phyloP scores from a whole-genome alignment of 2,113 vertebrate genomes.

The Oxyruncus cristatus region DNA sequence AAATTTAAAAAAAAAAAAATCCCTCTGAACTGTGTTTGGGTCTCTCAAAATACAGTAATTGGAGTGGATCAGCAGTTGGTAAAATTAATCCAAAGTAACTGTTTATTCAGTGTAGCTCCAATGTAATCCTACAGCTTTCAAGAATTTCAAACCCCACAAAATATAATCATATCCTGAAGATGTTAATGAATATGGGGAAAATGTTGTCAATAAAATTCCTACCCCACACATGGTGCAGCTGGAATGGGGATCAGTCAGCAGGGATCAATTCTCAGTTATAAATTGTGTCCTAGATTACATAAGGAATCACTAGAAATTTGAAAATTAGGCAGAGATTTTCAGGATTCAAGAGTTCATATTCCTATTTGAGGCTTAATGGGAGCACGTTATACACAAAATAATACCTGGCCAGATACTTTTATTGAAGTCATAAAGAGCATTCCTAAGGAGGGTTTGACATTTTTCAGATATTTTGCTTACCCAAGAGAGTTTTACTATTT shows the following conservation, averaged over 20 bases:
- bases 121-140: not conserved
- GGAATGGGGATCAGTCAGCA: not conserved
- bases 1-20: not conserved
- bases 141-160: not conserved
- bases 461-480: not conserved
- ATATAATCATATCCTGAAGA: not conserved
- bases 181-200: not conserved
- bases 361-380: not conserved
- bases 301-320: not conserved
- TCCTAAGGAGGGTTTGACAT: not conserved
- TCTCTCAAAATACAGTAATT: slow-evolving; percentile 2
- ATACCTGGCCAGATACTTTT: not conserved
- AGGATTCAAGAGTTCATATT: not conserved
- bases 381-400: not conserved
- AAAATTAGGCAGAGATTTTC: not conserved
- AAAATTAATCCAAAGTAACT: slow-evolving; percentile 31
- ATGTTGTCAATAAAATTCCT: not conserved
- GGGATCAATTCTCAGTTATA: not conserved
- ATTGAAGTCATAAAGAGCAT: not conserved
- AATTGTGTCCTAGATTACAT: not conserved
- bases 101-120: not conserved
- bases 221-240: not conserved
- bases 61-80: slow-evolving; percentile 36
- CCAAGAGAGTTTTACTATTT: not conserved
- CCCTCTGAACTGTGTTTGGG: not conserved